Percentiles rank a stretch among this genome's conserved stretches.
phyloP scores from a whole-genome alignment of 1,140 invertebrate species.

The Bathynomus jamesi region DNA sequence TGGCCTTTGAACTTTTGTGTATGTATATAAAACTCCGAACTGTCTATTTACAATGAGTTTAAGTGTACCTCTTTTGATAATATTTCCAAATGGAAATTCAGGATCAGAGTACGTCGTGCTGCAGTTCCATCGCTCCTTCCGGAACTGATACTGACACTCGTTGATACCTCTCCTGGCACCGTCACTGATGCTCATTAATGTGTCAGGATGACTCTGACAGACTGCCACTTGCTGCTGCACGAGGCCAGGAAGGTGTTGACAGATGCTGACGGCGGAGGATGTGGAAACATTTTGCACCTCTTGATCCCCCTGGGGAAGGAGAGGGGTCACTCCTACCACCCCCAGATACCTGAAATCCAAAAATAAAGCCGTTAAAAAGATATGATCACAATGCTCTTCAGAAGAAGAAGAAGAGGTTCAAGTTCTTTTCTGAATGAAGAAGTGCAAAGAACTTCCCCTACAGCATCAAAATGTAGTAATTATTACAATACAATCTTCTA shows the following conservation, averaged over 20 bases:
- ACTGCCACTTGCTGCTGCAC: constrained; percentile 49
- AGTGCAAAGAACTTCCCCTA: too few relatives aligned
- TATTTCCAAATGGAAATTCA: constrained; percentile 40
- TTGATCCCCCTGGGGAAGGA: constrained; percentile 40
- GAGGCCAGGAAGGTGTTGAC: constrained; percentile 42
- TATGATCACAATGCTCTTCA: too few relatives aligned
- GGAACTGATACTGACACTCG: constrained; percentile 78
- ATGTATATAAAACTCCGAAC: too few relatives aligned
- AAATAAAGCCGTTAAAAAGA: too few relatives aligned
- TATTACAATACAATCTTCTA: too few relatives aligned
- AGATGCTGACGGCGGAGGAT: constrained; percentile 36
- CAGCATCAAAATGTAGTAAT: too few relatives aligned
- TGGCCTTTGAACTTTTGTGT: too few relatives aligned
- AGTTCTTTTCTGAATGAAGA: too few relatives aligned
- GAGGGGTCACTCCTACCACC: constrained; percentile 45
- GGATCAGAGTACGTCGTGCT: constrained; percentile 45
- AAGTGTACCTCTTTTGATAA: constrained; percentile 40
- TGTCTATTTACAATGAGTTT: too few relatives aligned
- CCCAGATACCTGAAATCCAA: constrained; percentile 48
- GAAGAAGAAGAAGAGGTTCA: too few relatives aligned
- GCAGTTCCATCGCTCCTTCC: constrained; percentile 74
- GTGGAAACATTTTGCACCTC: constrained; percentile 39
- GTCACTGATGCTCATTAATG: constrained; percentile 62
- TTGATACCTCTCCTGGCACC: constrained; percentile 68
- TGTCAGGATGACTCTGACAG: constrained; percentile 49